Base-by-base conservation (phyloP, 2,113 vertebrate species). In the Perca schrenkii region DNA sequence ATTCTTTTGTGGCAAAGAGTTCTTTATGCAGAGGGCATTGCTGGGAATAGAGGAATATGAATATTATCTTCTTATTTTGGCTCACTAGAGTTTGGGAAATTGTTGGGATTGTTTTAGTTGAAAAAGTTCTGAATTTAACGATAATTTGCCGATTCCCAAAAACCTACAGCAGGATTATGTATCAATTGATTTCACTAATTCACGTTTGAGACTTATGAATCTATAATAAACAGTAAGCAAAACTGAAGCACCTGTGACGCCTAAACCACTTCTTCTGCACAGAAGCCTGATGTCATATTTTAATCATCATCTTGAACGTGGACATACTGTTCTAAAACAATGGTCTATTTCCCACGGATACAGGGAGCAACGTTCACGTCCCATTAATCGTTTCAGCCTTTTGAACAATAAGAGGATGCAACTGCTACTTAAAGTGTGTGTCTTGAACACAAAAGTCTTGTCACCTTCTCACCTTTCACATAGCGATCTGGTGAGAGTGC, bases 321-420 rank as follows among this genome's bases (percentile, higher is more conserved):
- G 13, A 31, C n/a, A 1, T 36, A 5, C 56, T 79, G 21, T 80
- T 40, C 73, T 58, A 58, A 89, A 82, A 90, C 91, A 93, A 86
- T 86, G 40, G 88, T 67, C n/a, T 15, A n/a, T 85, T 92, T 89
- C 89, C 88, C 87, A 25, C 81, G 80, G 89, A 91, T 61, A 63
- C 83, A 57, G 71, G 28, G 67, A 52, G 22, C 63, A 74, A 83
- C 61, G 2, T 17, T 78, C 79, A 67, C 57, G 81, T 75, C 76
- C 74, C 82, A 25, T 90, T 60, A 80, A 88, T 94, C 87, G 85
- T 13, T 58, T 46, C 5, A 28, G 65, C 40, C 34, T 49, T 81
- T 53, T 68, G 67, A 66, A 94, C 94, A 95, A 95, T 95, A 54
- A 85, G 87, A 93, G 94, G 94, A 95, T 95, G 77, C 88, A 71